phyloP scores from a whole-genome alignment of 2,797 vertebrate genomes.

The Periparus ater region DNA sequence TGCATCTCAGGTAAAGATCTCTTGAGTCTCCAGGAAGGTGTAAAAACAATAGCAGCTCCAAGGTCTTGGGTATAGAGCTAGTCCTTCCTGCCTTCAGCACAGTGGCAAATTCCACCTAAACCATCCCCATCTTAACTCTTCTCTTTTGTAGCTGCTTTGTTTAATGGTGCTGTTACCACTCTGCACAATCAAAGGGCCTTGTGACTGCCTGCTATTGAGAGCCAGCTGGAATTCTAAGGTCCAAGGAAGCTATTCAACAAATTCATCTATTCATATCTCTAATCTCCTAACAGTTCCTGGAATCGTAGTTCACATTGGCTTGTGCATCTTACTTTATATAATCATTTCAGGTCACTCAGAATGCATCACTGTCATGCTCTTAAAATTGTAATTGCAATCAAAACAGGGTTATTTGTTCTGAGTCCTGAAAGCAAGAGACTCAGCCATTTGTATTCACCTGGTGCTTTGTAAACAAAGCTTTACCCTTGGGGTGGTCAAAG shows the following conservation, averaged over 20 bases:
- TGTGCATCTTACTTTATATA: background rate
- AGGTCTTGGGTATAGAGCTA: background rate
- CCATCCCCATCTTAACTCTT: background rate
- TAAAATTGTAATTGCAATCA: background rate
- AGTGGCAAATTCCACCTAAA: background rate
- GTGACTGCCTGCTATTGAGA: background rate
- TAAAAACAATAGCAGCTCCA: background rate
- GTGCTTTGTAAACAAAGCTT: conserved; percentile 10
- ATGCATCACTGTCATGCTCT: background rate
- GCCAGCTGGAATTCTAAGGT: background rate
- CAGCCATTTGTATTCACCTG: background rate
- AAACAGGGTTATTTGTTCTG: conserved; percentile 7
- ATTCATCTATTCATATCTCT: background rate
- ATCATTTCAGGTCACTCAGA: background rate
- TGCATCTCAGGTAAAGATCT: background rate
- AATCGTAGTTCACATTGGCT: background rate
- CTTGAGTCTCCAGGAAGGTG: background rate
- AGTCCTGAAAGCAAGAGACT: background rate
- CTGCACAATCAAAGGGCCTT: background rate
- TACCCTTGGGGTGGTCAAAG: background rate
- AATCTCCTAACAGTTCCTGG: background rate
- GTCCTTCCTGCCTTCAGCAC: background rate
- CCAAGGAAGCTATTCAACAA: background rate
- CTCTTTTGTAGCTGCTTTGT: background rate
- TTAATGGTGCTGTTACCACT: background rate